These are phyloP conservation scores for Datnioides undecimradiatus DNA, from an alignment of 2,113 vertebrate species.

Conservation along the genomic window DNA sequence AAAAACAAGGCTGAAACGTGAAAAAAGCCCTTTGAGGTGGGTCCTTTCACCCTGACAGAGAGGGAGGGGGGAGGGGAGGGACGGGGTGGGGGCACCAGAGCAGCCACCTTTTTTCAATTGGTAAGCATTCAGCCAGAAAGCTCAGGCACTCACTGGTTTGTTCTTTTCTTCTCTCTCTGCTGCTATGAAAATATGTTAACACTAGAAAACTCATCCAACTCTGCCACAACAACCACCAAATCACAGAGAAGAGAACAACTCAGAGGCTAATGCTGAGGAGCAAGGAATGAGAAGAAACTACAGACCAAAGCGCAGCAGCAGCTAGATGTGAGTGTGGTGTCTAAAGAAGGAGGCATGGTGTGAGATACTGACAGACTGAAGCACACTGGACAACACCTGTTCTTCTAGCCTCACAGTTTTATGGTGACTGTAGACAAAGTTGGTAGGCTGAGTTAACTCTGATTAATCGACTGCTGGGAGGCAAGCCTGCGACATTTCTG, in stretches of 20 bases:
- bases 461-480: too few relatives aligned
- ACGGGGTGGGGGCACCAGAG: not conserved
- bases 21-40: constrained; percentile 57
- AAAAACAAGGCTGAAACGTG: constrained; percentile 58
- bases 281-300: not conserved
- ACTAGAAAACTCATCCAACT: not conserved
- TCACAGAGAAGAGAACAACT: not conserved
- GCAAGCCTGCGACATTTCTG: too few relatives aligned
- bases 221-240: not conserved
- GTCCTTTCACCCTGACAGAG: constrained; percentile 62
- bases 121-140: constrained; percentile 87
- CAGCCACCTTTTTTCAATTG: constrained; percentile 83
- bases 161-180: constrained; percentile 12
- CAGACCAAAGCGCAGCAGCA: not conserved
- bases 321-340: not conserved
- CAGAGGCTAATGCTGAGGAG: not conserved
- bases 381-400: constrained; percentile 24
- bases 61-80: not conserved
- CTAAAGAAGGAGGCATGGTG: not conserved
- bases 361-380: not conserved
- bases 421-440: too few relatives aligned
- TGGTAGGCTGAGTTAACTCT: too few relatives aligned
- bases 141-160: constrained; percentile 58
- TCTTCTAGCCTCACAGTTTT: too few relatives aligned
- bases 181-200: constrained; percentile 32